Percentiles rank a stretch among this genome's conserved stretches.
phyloP scores from a whole-genome alignment of 2,113 vertebrate genomes.

The Ailurus styani region DNA sequence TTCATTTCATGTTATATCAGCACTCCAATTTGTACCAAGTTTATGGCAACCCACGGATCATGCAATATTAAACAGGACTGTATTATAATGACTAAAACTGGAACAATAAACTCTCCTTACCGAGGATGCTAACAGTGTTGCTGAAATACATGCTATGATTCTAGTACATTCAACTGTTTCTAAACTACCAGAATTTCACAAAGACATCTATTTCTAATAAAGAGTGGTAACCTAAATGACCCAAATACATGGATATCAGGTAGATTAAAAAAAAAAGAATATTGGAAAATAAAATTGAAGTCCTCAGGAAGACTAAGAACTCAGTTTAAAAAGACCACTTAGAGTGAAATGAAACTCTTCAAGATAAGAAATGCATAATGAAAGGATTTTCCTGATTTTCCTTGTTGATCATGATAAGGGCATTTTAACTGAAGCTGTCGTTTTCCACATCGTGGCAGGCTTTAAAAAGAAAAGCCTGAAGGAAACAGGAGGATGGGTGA shows the following conservation, averaged over 20 bases:
- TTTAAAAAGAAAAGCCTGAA: neutral
- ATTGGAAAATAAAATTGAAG: neutral
- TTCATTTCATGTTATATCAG: conserved; percentile 85
- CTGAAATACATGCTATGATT: conserved; percentile 51
- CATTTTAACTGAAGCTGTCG: conserved; percentile 1
- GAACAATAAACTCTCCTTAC: conserved; percentile 71
- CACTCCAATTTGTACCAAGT: conserved; percentile 80
- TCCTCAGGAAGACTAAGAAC: conserved; percentile 41
- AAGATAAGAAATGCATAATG: neutral
- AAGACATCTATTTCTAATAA: neutral
- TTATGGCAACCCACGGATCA: conserved; percentile 77
- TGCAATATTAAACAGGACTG: conserved; percentile 78
- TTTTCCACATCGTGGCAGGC: neutral
- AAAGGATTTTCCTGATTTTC: neutral
- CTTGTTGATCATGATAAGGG: neutral
- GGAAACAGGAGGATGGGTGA: neutral
- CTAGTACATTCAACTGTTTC: conserved; percentile 11
- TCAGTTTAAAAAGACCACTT: conserved; percentile 46
- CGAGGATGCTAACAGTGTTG: conserved; percentile 57
- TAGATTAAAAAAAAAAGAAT: neutral
- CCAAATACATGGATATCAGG: neutral
- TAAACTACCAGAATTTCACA: conserved; percentile 13
- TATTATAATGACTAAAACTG: conserved; percentile 67
- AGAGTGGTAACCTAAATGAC: neutral
- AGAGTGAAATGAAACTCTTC: conserved; percentile 46